Evolutionary conservation across 2,797 vertebrate species (phyloP).

Genomic region (Melanotaenia parkinsoni): DNA sequence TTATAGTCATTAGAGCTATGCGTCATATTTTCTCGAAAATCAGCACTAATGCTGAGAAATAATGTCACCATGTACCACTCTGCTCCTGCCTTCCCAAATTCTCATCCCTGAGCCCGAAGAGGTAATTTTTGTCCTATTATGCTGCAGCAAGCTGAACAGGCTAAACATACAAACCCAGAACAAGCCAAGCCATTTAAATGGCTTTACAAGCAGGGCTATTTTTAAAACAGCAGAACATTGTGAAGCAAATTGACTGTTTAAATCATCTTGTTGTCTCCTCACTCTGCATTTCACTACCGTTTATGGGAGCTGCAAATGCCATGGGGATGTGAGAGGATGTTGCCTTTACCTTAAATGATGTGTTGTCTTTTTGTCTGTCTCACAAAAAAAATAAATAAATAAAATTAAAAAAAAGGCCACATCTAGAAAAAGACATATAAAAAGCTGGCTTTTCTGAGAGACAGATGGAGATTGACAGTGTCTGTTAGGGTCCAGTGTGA

Average conservation of each 20-base stretch:
- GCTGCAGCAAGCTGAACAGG: conserved; percentile 56
- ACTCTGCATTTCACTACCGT: conserved; percentile 8
- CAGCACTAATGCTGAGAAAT: conserved; percentile 37
- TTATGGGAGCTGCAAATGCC: conserved; percentile 28
- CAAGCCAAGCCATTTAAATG: conserved; percentile 63
- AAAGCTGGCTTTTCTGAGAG: conserved; percentile 30
- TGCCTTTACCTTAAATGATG: conserved; percentile 16
- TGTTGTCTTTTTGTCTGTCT: conserved; percentile 5
- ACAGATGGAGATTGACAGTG: conserved; percentile 46
- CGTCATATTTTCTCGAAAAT: conserved; percentile 15
- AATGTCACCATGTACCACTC: conserved; percentile 30
- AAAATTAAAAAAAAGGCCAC: not conserved
- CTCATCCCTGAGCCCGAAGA: conserved; percentile 53
- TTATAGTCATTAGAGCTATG: not conserved
- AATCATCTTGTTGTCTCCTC: conserved; percentile 47
- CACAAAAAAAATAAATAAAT: not conserved
- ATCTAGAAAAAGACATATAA: conserved; percentile 23
- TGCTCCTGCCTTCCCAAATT: conserved; percentile 51
- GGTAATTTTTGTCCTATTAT: conserved; percentile 69
- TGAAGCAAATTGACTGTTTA: conserved; percentile 46
- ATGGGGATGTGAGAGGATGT: not conserved
- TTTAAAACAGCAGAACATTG: conserved; percentile 61
- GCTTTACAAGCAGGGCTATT: conserved; percentile 57
- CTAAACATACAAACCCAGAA: conserved; percentile 64
- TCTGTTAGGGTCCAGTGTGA: conserved; percentile 39